Base-by-base conservation (phyloP, 2,113 vertebrate species). In the Tragelaphus buxtoni region DNA sequence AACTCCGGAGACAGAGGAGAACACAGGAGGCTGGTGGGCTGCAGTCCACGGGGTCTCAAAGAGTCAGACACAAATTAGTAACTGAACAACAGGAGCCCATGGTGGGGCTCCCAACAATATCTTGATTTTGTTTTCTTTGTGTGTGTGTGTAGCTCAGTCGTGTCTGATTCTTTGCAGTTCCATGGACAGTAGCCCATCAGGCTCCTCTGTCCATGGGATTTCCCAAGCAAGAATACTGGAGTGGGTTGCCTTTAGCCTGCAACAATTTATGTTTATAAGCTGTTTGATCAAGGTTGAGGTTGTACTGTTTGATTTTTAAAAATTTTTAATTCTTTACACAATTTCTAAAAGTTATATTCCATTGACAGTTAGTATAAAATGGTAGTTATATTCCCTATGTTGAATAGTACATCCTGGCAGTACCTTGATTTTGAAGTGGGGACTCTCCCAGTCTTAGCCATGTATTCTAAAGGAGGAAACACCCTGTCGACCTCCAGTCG, bases 151-250 rank as follows among this genome's bases (percentile, higher is more conserved):
- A 5, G 18, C 65, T 69, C 9, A 69, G 65, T 11, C 1, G 0
- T 69, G n/a, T 35, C 18, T 0, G 1, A 22, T 2, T 69, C 65
- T 69, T 35, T 69, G 65, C 0, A 0, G 39, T 69, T 22, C 18
- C 65, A 69, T 22, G n/a, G 4, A 69, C 65, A 35, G 18, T 39
- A 69, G n/a, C 65, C n/a, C 65, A 69, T 69, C n/a, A 69, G 18
- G 18, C n/a, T 69, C 2, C n/a, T 5, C 65, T 69, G n/a, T 39
- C 65, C n/a, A 22, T 69, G n/a, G n/a, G 65, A 69, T 69, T 39
- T 69, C n/a, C n/a, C 17, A 39, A n/a, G n/a, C 63, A 69, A 35
- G 17, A 69, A 69, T 69, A 35, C 32, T 35, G 63, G 63, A 69
- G 63, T 69, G 9, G 63, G 17, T 20, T 20, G n/a, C 42, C 42